These are phyloP conservation scores for Seriola dumerili DNA, from an alignment of 2,113 vertebrate genomes.

Conservation along the genomic window DNA sequence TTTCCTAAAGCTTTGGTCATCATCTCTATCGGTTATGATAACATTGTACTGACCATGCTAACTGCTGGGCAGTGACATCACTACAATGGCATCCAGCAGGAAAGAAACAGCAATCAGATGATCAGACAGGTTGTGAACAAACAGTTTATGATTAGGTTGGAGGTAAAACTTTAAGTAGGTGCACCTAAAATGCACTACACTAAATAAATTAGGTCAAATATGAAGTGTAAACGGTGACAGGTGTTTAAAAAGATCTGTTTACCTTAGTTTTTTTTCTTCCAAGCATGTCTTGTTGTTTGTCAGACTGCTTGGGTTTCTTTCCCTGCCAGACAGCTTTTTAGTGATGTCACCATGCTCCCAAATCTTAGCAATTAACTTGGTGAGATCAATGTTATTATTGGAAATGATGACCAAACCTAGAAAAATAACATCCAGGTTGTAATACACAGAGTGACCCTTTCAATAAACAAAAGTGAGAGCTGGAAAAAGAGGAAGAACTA, in stretches of 20 bases:
- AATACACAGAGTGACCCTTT: not conserved
- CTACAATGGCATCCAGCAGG: not conserved
- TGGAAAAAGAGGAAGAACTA: not conserved
- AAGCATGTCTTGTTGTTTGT: not conserved
- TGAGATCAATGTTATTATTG: not conserved
- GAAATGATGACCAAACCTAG: not conserved
- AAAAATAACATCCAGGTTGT: not conserved
- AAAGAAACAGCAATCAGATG: not conserved
- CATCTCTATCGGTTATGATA: not conserved
- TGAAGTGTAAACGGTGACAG: too few relatives aligned
- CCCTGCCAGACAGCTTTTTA: too few relatives aligned
- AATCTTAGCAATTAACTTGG: slow-evolving; percentile 4
- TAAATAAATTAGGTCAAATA: too few relatives aligned
- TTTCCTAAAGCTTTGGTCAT: not conserved
- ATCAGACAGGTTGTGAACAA: not conserved
- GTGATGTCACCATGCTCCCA: slow-evolving; percentile 10
- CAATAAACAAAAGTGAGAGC: not conserved
- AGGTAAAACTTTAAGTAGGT: not conserved
- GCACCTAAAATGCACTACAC: not conserved
- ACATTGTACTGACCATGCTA: not conserved
- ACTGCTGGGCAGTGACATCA: not conserved
- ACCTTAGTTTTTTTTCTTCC: not conserved
- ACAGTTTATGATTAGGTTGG: not conserved
- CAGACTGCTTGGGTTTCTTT: not conserved
- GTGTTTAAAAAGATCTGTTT: not conserved